Conservation (phyloP, 2,797 vertebrate genomes). For the Echiichthys vipera region DNA sequence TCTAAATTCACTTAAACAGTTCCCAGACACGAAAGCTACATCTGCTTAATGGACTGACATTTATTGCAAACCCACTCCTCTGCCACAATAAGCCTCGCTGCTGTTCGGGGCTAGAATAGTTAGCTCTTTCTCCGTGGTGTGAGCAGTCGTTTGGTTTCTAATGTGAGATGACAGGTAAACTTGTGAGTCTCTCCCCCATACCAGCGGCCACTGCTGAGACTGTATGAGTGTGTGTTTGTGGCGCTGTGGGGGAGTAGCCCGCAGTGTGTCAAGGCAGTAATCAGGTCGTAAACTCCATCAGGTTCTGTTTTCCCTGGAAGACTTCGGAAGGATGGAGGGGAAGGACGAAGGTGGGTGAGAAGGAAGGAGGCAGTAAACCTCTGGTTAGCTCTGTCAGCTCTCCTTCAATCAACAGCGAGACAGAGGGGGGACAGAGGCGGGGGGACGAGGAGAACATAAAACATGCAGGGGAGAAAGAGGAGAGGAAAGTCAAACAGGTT, state of each 20-base stretch:
- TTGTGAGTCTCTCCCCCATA: slow-evolving; percentile 42
- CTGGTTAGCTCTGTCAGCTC: slow-evolving; percentile 66
- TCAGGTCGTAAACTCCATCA: slow-evolving; percentile 77
- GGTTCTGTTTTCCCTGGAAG: slow-evolving; percentile 75
- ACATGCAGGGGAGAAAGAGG: slow-evolving; percentile 8
- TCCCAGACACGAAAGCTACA: slow-evolving; percentile 39
- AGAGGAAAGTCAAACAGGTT: slow-evolving; percentile 56
- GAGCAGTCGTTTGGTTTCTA: slow-evolving; percentile 57
- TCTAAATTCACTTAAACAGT: slow-evolving; percentile 50
- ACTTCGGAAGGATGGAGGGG: slow-evolving; percentile 32
- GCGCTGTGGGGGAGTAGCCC: slow-evolving; percentile 48
- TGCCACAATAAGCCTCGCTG: slow-evolving; percentile 54
- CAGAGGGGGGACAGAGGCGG: slow-evolving; percentile 4
- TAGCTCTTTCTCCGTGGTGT: slow-evolving; percentile 36
- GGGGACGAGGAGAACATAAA: slow-evolving; percentile 53
- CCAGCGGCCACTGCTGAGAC: slow-evolving; percentile 44
- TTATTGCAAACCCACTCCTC: slow-evolving; percentile 43
- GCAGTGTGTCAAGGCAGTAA: slow-evolving; percentile 70
- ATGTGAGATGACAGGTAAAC: slow-evolving; percentile 69
- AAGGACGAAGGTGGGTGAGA: slow-evolving; percentile 52
- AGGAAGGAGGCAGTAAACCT: slow-evolving; percentile 70
- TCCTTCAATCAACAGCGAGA: slow-evolving; percentile 68
- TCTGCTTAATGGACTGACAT: slow-evolving; percentile 58
- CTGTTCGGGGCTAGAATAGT: slow-evolving; percentile 47
- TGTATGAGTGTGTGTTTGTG: slow-evolving; percentile 33